Percentiles rank a stretch among this genome's conserved stretches.
phyloP scores from a whole-genome alignment of 1,140 invertebrate genomes.

The Aphis craccivora region DNA sequence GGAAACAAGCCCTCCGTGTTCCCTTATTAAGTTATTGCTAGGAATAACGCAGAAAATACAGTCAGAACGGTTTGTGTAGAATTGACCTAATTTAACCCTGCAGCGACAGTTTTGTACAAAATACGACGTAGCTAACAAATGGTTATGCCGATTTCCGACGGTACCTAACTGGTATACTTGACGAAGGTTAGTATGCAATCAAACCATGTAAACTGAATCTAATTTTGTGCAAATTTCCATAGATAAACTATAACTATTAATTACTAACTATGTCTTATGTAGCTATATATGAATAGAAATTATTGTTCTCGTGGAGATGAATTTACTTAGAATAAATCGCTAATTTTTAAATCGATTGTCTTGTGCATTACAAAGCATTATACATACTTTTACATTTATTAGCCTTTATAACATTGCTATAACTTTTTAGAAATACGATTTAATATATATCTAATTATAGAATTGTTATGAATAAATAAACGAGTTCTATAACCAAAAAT shows the following conservation, averaged over 20 bases:
- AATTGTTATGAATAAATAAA: no score
- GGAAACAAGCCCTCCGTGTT: neutral
- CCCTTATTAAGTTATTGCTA: conserved; percentile 22
- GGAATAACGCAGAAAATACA: neutral
- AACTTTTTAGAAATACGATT: no score
- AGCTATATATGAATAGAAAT: neutral
- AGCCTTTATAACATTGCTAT: no score
- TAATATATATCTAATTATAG: no score
- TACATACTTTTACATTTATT: no score
- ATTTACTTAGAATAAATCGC: neutral
- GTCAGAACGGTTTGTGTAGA: neutral
- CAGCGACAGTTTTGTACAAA: conserved; percentile 9
- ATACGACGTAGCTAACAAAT: conserved; percentile 18
- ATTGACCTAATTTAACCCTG: conserved; percentile 43
- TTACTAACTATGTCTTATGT: no score
- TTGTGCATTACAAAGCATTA: neutral
- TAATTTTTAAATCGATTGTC: neutral
- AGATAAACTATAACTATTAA: neutral
- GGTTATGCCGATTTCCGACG: neutral
- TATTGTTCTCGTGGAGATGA: neutral
- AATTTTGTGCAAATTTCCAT: neutral
- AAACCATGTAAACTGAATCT: neutral
- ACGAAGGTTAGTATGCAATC: neutral
- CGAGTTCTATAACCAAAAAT: no score
- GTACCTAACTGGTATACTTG: neutral